A percentile compares a stretch with the other conserved stretches of the same genome.
These are phyloP conservation scores for Ectobius pallidus DNA, from an alignment of 2,888 invertebrate genomes.

Conservation along the genomic window DNA sequence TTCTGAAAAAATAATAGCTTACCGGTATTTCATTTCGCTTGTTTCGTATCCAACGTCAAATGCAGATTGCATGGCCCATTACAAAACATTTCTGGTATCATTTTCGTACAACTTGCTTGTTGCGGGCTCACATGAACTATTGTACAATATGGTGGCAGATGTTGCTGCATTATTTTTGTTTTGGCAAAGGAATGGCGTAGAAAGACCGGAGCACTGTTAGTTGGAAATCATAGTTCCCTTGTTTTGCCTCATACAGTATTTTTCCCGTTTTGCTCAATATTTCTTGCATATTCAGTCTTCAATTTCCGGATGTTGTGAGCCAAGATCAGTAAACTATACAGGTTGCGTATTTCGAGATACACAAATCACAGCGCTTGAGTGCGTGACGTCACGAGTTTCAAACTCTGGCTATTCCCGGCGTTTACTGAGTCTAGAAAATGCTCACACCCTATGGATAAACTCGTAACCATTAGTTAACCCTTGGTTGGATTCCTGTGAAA, in stretches of 20 bases:
- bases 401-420: too few species aligned
- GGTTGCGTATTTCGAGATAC: too few species aligned
- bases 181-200: background rate
- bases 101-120: background rate
- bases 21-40: background rate
- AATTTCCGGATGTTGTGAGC: background rate
- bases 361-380: too few species aligned
- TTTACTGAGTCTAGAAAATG: too few species aligned
- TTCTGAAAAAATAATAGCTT: too few species aligned
- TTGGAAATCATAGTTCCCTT: background rate
- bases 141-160: background rate
- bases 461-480: too few species aligned
- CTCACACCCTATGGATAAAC: too few species aligned
- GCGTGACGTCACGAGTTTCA: too few species aligned
- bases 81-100: constrained; percentile 1
- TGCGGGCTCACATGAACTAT: background rate
- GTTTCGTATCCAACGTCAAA: background rate
- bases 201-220: background rate
- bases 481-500: too few species aligned
- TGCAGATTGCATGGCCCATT: constrained; percentile 6
- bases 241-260: background rate
- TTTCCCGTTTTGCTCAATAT: background rate
- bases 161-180: background rate
- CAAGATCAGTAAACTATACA: too few species aligned
- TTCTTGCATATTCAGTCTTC: background rate